Base-by-base conservation (phyloP, 2,113 vertebrate genomes). In the Rutilus rutilus region DNA sequence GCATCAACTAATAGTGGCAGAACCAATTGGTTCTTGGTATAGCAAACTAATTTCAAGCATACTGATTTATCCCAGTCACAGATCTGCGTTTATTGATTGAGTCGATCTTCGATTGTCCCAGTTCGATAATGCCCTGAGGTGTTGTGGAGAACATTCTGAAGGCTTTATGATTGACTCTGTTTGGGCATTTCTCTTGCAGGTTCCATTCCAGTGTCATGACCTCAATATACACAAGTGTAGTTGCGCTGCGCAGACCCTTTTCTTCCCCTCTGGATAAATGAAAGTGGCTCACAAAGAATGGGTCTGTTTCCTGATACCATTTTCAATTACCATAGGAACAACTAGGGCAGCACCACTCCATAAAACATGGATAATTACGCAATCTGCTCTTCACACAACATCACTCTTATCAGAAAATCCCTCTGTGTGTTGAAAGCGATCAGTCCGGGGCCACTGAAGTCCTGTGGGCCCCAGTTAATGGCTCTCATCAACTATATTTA, bases 381-480 rank as follows among this genome's bases (percentile, higher is more conserved):
- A 75, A 47, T 76, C 67, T 74, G 39, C 39, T 54, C 42, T 65
- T 73, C 21, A 73, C 27, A 47, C 67, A 62, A 75, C 27, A 47
- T 78, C 60, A 54, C 27, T 76, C 54, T 75, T 60, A 80, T 80
- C 62, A 59, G 50, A 65, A 86, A 69, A 59, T 50, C 21, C 78
- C 25, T 74, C 25, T 12, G 21, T 45, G 25, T 71, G 52, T 75
- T 78, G 33, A 85, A 36, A 67, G 83, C 23, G 19, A 78, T 80
- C 57, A n/a, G 62, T 39, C 59, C 52, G 12, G 54, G 45, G 5
- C 54, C 83, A 76, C 39, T 15, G 36, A 62, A 83, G 21, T 45
- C 83, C 73, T 9, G 7, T 62, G 33, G 78, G 64, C 86, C 67
- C 62, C 5, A 39, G 82, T 59, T 80, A 87, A 87, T 85, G 82